A percentile compares a stretch with the other conserved stretches of the same genome.
phyloP scores from a whole-genome alignment of 2,113 vertebrate species.

The Macquaria ambigua region DNA sequence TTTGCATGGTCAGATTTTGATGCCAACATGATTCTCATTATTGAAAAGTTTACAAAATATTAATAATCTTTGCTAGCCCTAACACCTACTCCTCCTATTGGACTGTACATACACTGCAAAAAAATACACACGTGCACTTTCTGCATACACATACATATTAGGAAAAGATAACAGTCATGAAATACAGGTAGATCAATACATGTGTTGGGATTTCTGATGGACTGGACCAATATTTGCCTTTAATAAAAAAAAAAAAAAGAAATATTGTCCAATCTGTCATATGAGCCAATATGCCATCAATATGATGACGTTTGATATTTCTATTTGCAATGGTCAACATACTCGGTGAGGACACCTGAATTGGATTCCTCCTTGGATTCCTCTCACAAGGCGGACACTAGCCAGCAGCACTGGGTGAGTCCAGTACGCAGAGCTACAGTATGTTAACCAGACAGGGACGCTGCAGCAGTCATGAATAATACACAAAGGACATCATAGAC shows the following conservation, averaged over 20 bases:
- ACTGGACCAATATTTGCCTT: not conserved
- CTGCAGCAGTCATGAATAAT: constrained; percentile 81
- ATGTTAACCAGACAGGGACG: constrained; percentile 78
- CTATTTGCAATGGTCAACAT: not conserved
- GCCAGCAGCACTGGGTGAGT: constrained; percentile 38
- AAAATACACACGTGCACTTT: not conserved
- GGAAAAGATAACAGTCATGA: not conserved
- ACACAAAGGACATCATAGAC: constrained; percentile 82
- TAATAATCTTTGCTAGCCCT: no score
- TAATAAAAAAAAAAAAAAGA: not conserved
- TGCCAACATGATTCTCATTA: not conserved
- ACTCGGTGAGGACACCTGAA: not conserved
- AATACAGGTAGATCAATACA: not conserved
- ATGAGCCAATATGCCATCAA: not conserved
- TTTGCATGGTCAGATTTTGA: not conserved
- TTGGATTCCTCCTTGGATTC: not conserved
- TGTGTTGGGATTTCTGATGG: not conserved
- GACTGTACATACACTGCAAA: not conserved
- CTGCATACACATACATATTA: not conserved
- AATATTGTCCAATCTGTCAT: not conserved
- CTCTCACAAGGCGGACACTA: constrained; percentile 52
- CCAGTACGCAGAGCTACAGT: constrained; percentile 61
- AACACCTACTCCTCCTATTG: not conserved
- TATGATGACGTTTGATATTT: not conserved
- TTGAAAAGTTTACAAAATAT: no score